Base-by-base conservation (phyloP, 2,888 invertebrate species). In the Himalopsyche japonica region DNA sequence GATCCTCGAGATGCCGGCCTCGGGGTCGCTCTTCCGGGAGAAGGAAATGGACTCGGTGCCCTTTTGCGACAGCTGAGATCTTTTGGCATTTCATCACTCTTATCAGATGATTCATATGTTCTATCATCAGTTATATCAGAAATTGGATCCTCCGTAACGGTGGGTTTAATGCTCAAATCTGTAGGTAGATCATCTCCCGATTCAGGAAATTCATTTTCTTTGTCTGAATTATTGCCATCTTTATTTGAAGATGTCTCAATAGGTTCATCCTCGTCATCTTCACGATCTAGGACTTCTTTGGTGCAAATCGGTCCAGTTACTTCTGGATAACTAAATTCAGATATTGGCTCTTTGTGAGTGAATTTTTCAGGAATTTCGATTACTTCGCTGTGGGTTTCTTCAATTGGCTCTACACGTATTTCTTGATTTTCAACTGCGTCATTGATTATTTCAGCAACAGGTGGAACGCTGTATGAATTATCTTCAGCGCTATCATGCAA, bases 1-100 rank as follows among this genome's bases (percentile, higher is more conserved):
- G 95, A 95, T 88, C 94, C 95, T 86, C 95, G 92, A 1, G 95
- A 95, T 7, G 94, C 93, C 8, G 95, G 94, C 84, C 95, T 91
- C 77, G 92, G 92, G 87, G 91, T 90, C 18, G 92, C 92, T 87
- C 92, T 90, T 86, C 91, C 89, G 79, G 91, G 92, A 79, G 92
- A 92, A 86, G 91, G 90, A 87, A 92, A 91, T 86, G 90, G 91
- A 79, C 91, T 91, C 64, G 90, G 91, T 87, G 89, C 87, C 88
- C 89, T 91, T 89, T 93, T 93, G 87, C 93, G 95, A 88, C 92
- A 91, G 87, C 93, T 93, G 82, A 94, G 89, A 88, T 94, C 94
- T 89, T 92, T 94, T 84, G 94, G 94, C 84, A 93, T 91, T 86
- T 94, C 94, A 84, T 94, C 93, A 84, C 90, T 91, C 86, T 91